phyloP scores from a whole-genome alignment of 2,888 invertebrate genomes.

The Megastigmus dorsalis region DNA sequence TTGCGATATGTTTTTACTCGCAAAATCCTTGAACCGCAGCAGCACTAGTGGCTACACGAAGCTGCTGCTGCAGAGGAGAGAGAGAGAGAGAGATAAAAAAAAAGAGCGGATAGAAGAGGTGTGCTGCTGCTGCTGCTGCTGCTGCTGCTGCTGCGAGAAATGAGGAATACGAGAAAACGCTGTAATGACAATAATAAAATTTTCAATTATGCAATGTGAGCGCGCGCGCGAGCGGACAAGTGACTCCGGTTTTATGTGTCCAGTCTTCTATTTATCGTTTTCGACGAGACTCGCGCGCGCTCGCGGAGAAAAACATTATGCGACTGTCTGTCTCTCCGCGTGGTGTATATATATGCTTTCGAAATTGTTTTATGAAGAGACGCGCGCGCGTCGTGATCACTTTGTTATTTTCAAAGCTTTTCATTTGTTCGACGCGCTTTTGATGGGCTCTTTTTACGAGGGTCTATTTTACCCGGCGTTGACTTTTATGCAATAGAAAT shows the following conservation, averaged over 20 bases:
- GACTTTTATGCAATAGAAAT: neutral
- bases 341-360: too few relatives aligned
- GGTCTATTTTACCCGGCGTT: neutral
- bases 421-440: conserved; percentile 6
- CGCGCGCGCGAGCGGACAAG: too few relatives aligned
- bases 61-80: neutral
- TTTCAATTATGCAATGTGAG: conserved; percentile 48
- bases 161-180: conserved; percentile 4
- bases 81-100: neutral
- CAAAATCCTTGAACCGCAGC: conserved; percentile 45
- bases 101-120: neutral
- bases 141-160: too few relatives aligned
- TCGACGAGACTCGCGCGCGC: neutral
- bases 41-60: neutral
- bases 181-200: conserved; percentile 48
- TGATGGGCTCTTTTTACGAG: conserved; percentile 16
- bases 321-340: too few relatives aligned
- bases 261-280: conserved; percentile 22
- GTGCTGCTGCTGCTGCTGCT: too few relatives aligned
- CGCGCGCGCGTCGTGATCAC: neutral
- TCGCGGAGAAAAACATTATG: too few relatives aligned
- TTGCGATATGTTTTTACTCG: conserved; percentile 34
- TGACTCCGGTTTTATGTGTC: too few relatives aligned
- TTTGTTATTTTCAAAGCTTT: neutral
- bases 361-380: conserved; percentile 4